Evolutionary conservation across 2,113 vertebrate genomes (phyloP).

Genomic region (Furnarius figulus): DNA sequence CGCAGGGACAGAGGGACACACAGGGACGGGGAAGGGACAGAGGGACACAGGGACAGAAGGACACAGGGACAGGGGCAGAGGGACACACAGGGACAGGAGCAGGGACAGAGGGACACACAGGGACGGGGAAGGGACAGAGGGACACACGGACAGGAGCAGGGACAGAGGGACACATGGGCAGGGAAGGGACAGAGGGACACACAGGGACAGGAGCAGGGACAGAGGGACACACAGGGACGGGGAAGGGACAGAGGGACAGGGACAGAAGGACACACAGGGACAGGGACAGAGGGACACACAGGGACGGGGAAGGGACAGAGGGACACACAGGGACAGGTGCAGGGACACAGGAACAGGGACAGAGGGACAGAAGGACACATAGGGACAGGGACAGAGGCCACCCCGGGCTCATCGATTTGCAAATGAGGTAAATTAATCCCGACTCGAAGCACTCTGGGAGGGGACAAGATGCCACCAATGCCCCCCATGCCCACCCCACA

Average conservation of each 20-base stretch:
- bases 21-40: neutral
- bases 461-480: neutral
- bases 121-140: neutral
- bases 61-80: too few relatives aligned
- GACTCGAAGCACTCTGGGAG: rapidly evolving
- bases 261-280: neutral
- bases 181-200: neutral
- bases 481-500: neutral
- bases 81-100: too few relatives aligned
- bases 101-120: neutral
- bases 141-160: neutral
- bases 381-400: neutral
- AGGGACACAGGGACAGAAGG: neutral
- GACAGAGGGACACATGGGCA: neutral
- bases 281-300: neutral
- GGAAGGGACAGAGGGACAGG: neutral
- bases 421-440: neutral
- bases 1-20: neutral
- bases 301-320: neutral
- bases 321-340: neutral
- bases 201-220: neutral
- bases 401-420: rapidly evolving
- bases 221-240: neutral
- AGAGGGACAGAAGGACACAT: neutral
- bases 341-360: neutral